Percentiles rank a stretch among this genome's conserved stretches.
Evolutionary conservation across 2,113 vertebrate species (phyloP).

Genomic region (Verasper variegatus): DNA sequence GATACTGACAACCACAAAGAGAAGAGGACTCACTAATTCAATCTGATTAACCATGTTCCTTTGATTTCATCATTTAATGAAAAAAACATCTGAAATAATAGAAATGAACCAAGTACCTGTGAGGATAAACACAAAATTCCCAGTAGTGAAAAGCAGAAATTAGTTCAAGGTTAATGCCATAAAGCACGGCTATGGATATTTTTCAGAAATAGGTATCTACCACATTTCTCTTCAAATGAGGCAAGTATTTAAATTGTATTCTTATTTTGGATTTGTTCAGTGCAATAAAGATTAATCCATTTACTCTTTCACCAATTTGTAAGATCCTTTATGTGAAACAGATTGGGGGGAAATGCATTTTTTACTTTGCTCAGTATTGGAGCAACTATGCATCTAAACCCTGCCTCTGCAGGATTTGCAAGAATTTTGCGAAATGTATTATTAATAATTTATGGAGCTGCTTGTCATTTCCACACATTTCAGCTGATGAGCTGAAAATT

Average conservation of each 20-base stretch:
- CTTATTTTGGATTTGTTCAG: not conserved
- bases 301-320: not conserved
- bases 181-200: not conserved
- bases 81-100: not conserved
- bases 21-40: not conserved
- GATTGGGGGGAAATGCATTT: not conserved
- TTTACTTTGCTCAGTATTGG: not conserved
- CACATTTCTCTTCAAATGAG: not conserved
- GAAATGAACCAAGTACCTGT: not conserved
- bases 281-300: not conserved
- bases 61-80: constrained; percentile 1
- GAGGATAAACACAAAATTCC: not conserved
- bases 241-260: not conserved
- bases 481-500: constrained; percentile 1
- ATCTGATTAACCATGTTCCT: not conserved
- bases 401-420: not conserved
- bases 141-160: not conserved
- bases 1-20: not conserved
- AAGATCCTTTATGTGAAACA: not conserved
- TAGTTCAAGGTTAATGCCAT: not conserved
- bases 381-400: not conserved
- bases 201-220: not conserved
- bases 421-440: constrained; percentile 9
- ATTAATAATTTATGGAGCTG: constrained; percentile 20
- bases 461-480: constrained; percentile 18